These are phyloP conservation scores for Eustalomyia histrio DNA, from an alignment of 2,888 invertebrate species.

Conservation along the genomic window DNA sequence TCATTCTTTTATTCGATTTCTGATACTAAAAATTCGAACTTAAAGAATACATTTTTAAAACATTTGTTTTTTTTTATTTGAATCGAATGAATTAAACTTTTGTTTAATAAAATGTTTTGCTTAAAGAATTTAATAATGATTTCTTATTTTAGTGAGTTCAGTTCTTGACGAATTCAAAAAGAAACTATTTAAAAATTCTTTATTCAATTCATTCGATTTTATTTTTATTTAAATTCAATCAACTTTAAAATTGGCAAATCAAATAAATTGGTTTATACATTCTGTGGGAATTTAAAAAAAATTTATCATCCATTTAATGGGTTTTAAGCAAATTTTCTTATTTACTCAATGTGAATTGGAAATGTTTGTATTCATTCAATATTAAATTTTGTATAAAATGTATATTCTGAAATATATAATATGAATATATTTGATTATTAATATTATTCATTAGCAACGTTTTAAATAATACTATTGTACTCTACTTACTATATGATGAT, in stretches of 20 bases:
- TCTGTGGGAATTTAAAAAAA: conserved; percentile 3
- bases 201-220: not conserved
- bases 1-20: not conserved
- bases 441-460: no score
- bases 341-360: not conserved
- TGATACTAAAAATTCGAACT: not conserved
- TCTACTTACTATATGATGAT: not conserved
- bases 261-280: not conserved
- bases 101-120: not conserved
- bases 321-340: not conserved
- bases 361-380: not conserved
- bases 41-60: not conserved
- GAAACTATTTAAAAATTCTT: not conserved
- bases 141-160: not conserved
- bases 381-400: not conserved
- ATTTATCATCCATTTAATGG: not conserved
- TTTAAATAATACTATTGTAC: not conserved
- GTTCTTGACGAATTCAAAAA: not conserved
- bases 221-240: not conserved
- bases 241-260: not conserved
- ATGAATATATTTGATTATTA: not conserved
- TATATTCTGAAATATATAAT: not conserved
- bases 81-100: not conserved
- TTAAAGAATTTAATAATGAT: not conserved
- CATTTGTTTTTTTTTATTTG: not conserved